phyloP scores from a whole-genome alignment of 2,888 invertebrate species.

The Nematopogon swammerdamellus region DNA sequence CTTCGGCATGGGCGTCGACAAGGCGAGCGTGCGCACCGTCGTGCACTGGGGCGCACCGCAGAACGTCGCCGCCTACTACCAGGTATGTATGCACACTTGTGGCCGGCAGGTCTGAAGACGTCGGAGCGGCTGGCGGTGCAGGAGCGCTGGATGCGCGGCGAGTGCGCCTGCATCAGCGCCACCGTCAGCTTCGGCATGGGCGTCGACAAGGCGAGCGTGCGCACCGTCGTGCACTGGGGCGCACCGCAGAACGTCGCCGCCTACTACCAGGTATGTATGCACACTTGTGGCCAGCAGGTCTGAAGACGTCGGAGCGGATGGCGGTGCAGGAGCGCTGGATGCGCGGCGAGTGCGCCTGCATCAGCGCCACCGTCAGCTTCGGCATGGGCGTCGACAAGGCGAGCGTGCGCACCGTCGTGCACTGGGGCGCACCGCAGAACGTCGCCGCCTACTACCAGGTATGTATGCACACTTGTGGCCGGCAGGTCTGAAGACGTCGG shows the following conservation, averaged over 20 bases:
- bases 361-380: constrained; percentile 96
- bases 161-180: constrained; percentile 87
- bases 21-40: constrained; percentile 91
- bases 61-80: too few relatives aligned
- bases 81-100: too few relatives aligned
- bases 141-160: constrained; percentile 89
- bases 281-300: too few relatives aligned
- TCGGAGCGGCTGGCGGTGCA: constrained; percentile 78
- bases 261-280: too few relatives aligned
- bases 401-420: constrained; percentile 91
- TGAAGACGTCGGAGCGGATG: constrained; percentile 69
- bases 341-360: constrained; percentile 80
- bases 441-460: constrained; percentile 91
- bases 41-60: constrained; percentile 96
- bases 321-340: constrained; percentile 92
- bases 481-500: constrained; percentile 65
- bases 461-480: too few relatives aligned
- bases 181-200: constrained; percentile 99
- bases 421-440: constrained; percentile 95
- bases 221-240: constrained; percentile 97
- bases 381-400: constrained; percentile 99
- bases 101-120: too few relatives aligned
- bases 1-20: constrained; percentile 99
- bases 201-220: constrained; percentile 93
- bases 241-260: constrained; percentile 91